phyloP scores from a whole-genome alignment of 2,888 invertebrate species.

The Morpho helenor region DNA sequence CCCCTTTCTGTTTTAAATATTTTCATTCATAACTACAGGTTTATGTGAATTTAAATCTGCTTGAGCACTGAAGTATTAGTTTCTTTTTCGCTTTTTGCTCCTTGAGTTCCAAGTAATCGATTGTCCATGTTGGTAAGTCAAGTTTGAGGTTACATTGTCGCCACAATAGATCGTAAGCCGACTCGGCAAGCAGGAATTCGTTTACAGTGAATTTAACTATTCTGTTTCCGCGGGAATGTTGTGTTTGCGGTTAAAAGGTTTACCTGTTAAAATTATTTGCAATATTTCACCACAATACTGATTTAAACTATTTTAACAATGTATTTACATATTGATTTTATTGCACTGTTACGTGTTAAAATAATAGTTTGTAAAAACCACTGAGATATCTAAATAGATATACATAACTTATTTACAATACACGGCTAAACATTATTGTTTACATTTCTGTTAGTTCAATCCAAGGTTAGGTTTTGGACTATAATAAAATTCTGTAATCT shows the following conservation, averaged over 20 bases:
- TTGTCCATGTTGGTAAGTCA: slow-evolving; percentile 14
- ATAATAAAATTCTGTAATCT: too few species aligned
- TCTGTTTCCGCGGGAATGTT: slow-evolving; percentile 42
- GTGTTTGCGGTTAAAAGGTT: slow-evolving; percentile 35
- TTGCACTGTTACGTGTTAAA: background rate
- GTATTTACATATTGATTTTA: slow-evolving; percentile 6
- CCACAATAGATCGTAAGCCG: slow-evolving; percentile 65
- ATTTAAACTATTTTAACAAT: slow-evolving; percentile 9
- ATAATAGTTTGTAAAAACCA: background rate
- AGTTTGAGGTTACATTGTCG: slow-evolving; percentile 43
- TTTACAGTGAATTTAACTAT: slow-evolving; percentile 60
- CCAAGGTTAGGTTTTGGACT: too few species aligned
- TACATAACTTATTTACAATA: too few species aligned
- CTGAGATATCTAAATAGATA: too few species aligned
- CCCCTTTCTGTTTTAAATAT: too few species aligned
- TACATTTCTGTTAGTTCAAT: too few species aligned
- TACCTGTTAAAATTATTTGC: slow-evolving; percentile 15
- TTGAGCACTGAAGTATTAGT: too few species aligned
- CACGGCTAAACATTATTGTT: too few species aligned
- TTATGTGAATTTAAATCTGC: too few species aligned
- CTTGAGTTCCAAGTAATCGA: slow-evolving; percentile 3
- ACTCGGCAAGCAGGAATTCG: slow-evolving; percentile 40
- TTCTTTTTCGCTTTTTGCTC: background rate
- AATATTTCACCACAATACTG: slow-evolving; percentile 13
- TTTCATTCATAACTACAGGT: too few species aligned